Percentiles rank a stretch among this genome's conserved stretches.
phyloP scores from a whole-genome alignment of 2,113 vertebrate species.

The Triplophysa tibetana region DNA sequence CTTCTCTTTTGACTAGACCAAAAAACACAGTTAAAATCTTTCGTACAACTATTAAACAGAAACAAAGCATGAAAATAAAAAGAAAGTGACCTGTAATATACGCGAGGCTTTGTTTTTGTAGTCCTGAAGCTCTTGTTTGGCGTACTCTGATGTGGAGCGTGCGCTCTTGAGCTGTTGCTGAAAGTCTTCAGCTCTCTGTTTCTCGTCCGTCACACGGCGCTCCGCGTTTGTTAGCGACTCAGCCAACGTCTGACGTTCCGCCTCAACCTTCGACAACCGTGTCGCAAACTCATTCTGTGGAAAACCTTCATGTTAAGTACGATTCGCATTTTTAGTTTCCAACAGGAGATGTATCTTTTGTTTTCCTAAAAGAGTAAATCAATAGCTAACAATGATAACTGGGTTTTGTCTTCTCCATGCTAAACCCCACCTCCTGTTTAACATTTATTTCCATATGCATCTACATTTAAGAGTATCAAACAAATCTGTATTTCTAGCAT shows the following conservation, averaged over 20 bases:
- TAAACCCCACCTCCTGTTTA: neutral
- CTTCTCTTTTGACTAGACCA: conserved; percentile 93
- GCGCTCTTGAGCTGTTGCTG: conserved; percentile 84
- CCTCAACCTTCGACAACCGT: conserved; percentile 84
- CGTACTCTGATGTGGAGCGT: conserved; percentile 77
- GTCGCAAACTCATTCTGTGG: conserved; percentile 81
- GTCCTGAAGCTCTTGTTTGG: conserved; percentile 88
- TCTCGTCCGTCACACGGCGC: conserved; percentile 83
- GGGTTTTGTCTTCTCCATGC: neutral
- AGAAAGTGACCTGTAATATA: conserved; percentile 85
- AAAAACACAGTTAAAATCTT: neutral
- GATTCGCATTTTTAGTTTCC: neutral
- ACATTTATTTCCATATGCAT: too few species aligned
- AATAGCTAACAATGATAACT: neutral
- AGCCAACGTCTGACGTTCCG: conserved; percentile 86
- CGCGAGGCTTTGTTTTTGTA: conserved; percentile 97
- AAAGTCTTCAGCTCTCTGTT: conserved; percentile 80
- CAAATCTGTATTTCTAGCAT: neutral
- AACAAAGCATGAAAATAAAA: neutral
- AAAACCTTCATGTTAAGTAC: neutral
- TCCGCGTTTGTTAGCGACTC: conserved; percentile 84
- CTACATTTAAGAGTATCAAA: too few species aligned
- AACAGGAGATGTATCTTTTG: too few species aligned
- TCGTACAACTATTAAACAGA: neutral
- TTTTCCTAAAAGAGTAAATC: neutral